These are phyloP conservation scores for Altica lythri DNA, from an alignment of 2,888 invertebrate species.

Conservation along the genomic window DNA sequence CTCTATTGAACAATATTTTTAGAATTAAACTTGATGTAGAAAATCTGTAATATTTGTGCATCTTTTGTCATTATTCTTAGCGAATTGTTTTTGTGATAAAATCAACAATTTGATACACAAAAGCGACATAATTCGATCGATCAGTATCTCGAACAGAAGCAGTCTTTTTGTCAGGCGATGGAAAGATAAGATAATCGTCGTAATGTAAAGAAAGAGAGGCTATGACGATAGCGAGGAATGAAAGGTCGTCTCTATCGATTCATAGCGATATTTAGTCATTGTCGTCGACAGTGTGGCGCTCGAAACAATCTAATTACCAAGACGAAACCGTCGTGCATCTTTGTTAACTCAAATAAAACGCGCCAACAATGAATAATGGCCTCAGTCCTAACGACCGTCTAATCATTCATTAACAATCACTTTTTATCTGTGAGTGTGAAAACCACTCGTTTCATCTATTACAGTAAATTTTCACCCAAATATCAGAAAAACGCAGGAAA, in stretches of 20 bases:
- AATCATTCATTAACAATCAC: constrained; percentile 42
- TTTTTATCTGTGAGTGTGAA: constrained; percentile 30
- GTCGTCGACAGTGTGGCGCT: constrained; percentile 37
- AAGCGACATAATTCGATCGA: constrained; percentile 6
- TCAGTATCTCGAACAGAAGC: constrained; percentile 10
- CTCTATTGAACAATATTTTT: too few relatives aligned
- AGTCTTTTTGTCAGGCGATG: constrained; percentile 10
- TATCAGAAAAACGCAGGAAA: neutral
- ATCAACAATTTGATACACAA: too few relatives aligned
- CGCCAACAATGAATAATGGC: constrained; percentile 42
- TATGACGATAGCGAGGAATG: too few relatives aligned
- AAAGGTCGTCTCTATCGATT: constrained; percentile 30
- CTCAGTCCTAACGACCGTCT: constrained; percentile 38
- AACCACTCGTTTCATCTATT: constrained; percentile 11
- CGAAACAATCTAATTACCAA: constrained; percentile 45
- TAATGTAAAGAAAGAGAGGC: constrained; percentile 2
- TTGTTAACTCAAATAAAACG: constrained; percentile 38
- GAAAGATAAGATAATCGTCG: constrained; percentile 15
- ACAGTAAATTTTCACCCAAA: neutral
- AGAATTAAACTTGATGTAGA: too few relatives aligned
- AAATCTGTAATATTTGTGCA: too few relatives aligned
- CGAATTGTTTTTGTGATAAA: too few relatives aligned
- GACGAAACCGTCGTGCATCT: constrained; percentile 40
- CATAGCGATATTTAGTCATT: constrained; percentile 38
- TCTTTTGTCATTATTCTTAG: too few relatives aligned